Percentiles rank a stretch among this genome's conserved stretches.
Evolutionary conservation across 2,888 invertebrate genomes (phyloP).

Genomic region (Uropetala carovei): DNA sequence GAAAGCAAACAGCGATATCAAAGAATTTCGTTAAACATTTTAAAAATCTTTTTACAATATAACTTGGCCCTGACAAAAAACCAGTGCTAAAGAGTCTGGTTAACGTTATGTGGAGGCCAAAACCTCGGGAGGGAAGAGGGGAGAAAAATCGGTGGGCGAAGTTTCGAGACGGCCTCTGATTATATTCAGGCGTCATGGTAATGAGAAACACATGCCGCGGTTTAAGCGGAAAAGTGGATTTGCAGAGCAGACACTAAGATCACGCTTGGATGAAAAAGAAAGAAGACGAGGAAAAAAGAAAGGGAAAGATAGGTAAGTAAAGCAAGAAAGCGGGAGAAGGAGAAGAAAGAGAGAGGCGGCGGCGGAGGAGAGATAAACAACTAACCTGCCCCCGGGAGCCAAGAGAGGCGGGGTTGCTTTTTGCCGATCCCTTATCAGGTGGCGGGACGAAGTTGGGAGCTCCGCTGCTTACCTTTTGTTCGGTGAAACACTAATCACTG

Average conservation of each 20-base stretch:
- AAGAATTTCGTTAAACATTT: no score
- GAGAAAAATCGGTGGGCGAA: not conserved
- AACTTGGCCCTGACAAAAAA: no score
- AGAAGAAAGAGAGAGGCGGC: not conserved
- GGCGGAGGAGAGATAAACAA: conserved; percentile 30
- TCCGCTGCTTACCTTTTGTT: not conserved
- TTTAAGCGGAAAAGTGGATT: conserved; percentile 22
- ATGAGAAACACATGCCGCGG: not conserved
- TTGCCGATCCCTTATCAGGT: conserved; percentile 25
- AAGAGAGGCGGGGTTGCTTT: not conserved
- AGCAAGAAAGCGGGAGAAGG: not conserved
- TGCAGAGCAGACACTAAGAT: not conserved
- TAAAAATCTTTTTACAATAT: no score
- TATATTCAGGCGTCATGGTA: not conserved
- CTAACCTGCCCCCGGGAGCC: not conserved
- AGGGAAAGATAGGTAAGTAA: not conserved
- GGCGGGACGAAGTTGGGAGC: not conserved
- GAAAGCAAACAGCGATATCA: no score
- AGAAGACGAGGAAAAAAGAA: not conserved
- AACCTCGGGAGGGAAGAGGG: not conserved
- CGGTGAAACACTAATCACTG: conserved; percentile 23
- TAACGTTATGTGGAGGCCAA: not conserved
- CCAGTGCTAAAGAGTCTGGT: no score
- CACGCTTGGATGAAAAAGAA: not conserved
- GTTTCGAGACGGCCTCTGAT: not conserved